Percentiles rank a stretch among this genome's conserved stretches.
Conservation (phyloP, 37 sponge, comb jelly and placozoan genomes). For the Oopsacas minuta region DNA sequence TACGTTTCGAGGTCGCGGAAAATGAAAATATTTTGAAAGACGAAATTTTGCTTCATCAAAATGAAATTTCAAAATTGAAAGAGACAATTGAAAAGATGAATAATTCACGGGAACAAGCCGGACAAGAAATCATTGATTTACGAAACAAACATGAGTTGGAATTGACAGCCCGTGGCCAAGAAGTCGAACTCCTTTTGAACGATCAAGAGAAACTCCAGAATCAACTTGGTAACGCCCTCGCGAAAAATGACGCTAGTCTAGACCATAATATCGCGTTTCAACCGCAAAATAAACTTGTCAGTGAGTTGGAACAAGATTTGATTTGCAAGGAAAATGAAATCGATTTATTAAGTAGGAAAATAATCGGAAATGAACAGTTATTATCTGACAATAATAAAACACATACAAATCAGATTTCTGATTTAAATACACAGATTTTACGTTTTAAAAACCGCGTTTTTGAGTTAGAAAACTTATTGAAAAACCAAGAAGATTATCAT, state of each 20-base stretch:
- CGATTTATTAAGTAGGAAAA: neutral
- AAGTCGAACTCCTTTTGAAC: neutral
- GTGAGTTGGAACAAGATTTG: neutral
- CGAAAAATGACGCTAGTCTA: neutral
- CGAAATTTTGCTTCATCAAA: neutral
- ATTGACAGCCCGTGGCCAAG: neutral
- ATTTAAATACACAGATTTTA: neutral
- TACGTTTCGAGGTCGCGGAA: neutral
- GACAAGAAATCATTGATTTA: neutral
- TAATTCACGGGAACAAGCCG: neutral
- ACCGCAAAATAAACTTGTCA: neutral
- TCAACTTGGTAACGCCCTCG: neutral
- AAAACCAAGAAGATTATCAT: neutral
- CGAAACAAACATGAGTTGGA: neutral
- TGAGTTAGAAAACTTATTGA: neutral
- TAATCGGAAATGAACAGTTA: neutral
- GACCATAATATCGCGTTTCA: neutral
- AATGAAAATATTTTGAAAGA: neutral
- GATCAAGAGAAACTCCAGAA: neutral
- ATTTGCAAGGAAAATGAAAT: neutral
- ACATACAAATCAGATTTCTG: neutral
- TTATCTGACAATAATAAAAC: neutral
- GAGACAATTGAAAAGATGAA: neutral
- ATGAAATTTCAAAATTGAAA: neutral
- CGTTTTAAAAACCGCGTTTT: neutral